Conservation (phyloP, 2,113 vertebrate species). For the Mustela lutreola region DNA sequence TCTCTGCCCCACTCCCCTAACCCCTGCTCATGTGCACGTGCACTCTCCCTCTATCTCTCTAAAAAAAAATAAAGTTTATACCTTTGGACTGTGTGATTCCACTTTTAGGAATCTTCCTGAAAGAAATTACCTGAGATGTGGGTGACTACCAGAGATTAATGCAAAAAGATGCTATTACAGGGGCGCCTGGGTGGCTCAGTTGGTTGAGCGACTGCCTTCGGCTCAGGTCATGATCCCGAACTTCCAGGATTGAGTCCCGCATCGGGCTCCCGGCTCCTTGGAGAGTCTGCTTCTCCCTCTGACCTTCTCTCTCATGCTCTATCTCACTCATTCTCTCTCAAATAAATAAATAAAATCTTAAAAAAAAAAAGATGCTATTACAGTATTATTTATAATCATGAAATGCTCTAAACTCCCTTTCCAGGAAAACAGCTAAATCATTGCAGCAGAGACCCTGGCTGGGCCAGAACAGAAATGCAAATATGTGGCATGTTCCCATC, state of each 20-base stretch:
- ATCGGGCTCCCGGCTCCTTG: too few relatives aligned
- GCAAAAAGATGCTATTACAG: slow-evolving; percentile 14
- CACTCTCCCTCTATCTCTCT: background rate
- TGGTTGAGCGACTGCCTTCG: too few relatives aligned
- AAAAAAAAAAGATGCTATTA: slow-evolving; percentile 4
- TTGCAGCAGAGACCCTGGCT: background rate
- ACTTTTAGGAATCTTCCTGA: slow-evolving; percentile 39
- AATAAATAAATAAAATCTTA: too few relatives aligned
- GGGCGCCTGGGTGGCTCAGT: too few relatives aligned
- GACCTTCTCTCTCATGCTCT: too few relatives aligned
- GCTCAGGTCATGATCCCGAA: too few relatives aligned
- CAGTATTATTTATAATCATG: slow-evolving; percentile 23
- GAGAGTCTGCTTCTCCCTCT: too few relatives aligned
- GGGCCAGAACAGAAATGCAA: background rate
- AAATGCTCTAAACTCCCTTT: background rate
- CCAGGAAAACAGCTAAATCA: background rate
- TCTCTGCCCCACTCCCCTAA: background rate
- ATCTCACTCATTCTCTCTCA: too few relatives aligned
- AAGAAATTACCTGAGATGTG: slow-evolving; percentile 22
- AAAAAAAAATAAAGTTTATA: background rate
- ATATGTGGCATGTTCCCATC: background rate
- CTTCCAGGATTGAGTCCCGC: too few relatives aligned
- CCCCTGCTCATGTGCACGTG: background rate
- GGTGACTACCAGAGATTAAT: slow-evolving; percentile 19
- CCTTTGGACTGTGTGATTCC: slow-evolving; percentile 37